Evolutionary conservation across 2,888 invertebrate species (phyloP), one percentile per base, ranked within the genome.

Genomic region (Mycalesis mineus): DNA sequence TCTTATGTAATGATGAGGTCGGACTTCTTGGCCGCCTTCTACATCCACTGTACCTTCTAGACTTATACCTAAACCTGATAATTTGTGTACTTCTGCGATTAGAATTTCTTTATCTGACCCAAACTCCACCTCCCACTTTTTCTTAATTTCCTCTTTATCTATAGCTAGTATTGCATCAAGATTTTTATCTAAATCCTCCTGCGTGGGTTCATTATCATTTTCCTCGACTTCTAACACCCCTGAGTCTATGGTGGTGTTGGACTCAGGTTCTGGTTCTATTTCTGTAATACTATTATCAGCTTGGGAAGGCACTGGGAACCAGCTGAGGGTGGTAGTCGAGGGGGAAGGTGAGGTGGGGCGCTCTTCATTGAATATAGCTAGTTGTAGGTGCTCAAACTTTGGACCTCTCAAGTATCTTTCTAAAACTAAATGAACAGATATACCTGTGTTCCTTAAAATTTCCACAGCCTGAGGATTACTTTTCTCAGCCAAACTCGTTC

Each of bases 41-140:
- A 99, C 98, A 77, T 99, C 99, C 11, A 98, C 99, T 0, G 99
- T 99, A 33, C 99, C 99, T 88, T 99, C 98, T 64, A 99, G 91
- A 80, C 98, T 98, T 72, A 99, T 98, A 5, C 99, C 99, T 64
- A 99, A 92, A 52, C 98, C 99, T 73, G 94, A 95, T 72, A 98
- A 93, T 91, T 98, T 98, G 72, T 94, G 94, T 67, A 98, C 91
- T 88, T 98, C 97, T 59, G 97, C 97, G 66, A 98, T 95, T 78
- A 98, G 93, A 77, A 98, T 96, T 80, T 97, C 95, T 71, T 94
- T 95, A 61, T 95, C 95, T 53, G 93, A 91, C 2, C 96, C 96
- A 70, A 97, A 92, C 75, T 97, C 93, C 70, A 92, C 92, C 74
- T 93, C 92, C 94, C 96, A 96, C 82, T 94, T 95, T 58, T 93